Percentiles rank a stretch among this genome's conserved stretches.
These are phyloP conservation scores for Agrilus mali DNA, from an alignment of 2,888 invertebrate species.

Conservation along the genomic window DNA sequence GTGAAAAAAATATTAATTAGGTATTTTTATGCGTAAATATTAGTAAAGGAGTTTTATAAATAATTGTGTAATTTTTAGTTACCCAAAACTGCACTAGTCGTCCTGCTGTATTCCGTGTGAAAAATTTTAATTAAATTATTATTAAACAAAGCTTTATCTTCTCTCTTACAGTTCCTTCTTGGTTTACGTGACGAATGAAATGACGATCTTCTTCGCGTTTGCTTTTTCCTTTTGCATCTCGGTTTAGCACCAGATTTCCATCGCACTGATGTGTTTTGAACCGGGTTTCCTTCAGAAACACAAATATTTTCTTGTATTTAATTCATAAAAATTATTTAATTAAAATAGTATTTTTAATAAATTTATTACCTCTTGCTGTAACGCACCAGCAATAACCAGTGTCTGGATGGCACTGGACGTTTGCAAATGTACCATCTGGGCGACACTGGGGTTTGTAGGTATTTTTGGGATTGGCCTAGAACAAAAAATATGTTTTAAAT, in stretches of 20 bases:
- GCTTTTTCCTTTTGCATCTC: constrained; percentile 43
- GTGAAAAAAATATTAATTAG: too few species aligned
- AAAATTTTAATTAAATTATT: constrained; percentile 75
- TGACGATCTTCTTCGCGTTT: constrained; percentile 40
- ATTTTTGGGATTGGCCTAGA: constrained; percentile 11
- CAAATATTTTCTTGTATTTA: too few species aligned
- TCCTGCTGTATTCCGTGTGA: constrained; percentile 59
- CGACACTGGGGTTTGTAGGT: constrained; percentile 65
- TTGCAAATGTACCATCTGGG: constrained; percentile 70
- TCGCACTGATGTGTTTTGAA: constrained; percentile 66
- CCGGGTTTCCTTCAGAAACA: constrained; percentile 54
- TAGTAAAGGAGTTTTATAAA: too few species aligned
- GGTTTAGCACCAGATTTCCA: constrained; percentile 45
- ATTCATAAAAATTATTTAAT: too few species aligned
- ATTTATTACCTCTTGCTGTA: constrained; percentile 29
- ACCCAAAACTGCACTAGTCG: constrained; percentile 20
- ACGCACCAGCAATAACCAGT: constrained; percentile 84
- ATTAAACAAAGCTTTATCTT: constrained; percentile 71
- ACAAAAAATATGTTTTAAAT: too few species aligned
- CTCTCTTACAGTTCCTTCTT: constrained; percentile 47
- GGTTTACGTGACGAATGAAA: constrained; percentile 26
- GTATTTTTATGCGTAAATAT: too few species aligned
- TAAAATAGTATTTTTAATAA: too few species aligned
- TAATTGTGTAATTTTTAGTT: too few species aligned
- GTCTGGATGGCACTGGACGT: constrained; percentile 71